Evolutionary conservation across 2,797 vertebrate species (phyloP).

Genomic region (Takifugu ocellatus): DNA sequence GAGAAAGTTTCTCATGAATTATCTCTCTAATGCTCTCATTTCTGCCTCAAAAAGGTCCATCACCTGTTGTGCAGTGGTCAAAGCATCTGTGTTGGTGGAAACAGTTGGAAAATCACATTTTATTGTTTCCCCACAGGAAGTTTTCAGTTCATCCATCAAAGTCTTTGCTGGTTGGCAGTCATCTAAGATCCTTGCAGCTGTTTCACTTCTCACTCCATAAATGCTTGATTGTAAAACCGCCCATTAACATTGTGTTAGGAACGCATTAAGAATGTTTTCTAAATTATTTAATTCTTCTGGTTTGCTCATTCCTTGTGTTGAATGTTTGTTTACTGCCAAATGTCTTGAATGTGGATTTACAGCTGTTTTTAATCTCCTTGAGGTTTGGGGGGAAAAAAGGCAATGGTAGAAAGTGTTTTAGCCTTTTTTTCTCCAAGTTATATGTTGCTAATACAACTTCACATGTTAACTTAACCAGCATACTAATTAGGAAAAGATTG

Average conservation of each 20-base stretch:
- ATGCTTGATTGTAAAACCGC: constrained; percentile 1
- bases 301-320: neutral
- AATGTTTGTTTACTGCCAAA: neutral
- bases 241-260: neutral
- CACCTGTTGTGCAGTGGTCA: neutral
- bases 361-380: constrained; percentile 23
- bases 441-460: too few species aligned
- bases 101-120: neutral
- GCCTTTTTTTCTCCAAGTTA: neutral
- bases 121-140: neutral
- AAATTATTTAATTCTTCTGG: constrained; percentile 8
- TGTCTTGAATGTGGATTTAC: constrained; percentile 18
- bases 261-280: neutral
- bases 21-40: too few species aligned
- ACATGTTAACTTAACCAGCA: too few species aligned
- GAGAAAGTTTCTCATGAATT: too few species aligned
- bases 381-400: constrained; percentile 13
- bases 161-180: too few species aligned
- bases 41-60: neutral
- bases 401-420: constrained; percentile 5
- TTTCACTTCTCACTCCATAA: neutral
- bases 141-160: too few species aligned
- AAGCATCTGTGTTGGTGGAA: neutral
- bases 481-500: too few species aligned
- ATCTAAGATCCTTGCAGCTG: neutral